A percentile compares a stretch with the other conserved stretches of the same genome.
Evolutionary conservation across 23 tunicate genomes (phyloP).

Genomic region (Diplosoma virens): DNA sequence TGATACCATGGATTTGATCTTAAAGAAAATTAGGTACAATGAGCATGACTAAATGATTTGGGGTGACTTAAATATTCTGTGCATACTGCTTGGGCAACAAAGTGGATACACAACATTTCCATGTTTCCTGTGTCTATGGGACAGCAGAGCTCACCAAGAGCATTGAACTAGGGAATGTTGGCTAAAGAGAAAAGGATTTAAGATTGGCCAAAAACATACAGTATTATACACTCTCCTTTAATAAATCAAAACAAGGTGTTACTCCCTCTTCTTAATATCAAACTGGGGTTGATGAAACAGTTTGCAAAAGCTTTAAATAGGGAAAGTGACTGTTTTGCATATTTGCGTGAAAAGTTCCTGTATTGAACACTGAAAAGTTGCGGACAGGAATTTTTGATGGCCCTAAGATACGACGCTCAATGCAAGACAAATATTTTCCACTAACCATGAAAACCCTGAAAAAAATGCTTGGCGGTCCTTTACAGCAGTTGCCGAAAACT

Average conservation of each 20-base stretch:
- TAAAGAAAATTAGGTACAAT: not conserved
- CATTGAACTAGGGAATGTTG: conserved; percentile 13
- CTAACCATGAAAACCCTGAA: not conserved
- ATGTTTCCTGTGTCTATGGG: conserved; percentile 24
- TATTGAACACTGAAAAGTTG: not conserved
- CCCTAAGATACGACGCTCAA: conserved; percentile 21
- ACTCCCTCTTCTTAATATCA: conserved; percentile 16
- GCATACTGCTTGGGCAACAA: not conserved
- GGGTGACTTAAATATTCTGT: conserved; percentile 18
- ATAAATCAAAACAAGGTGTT: not conserved
- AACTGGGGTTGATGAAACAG: conserved; percentile 33
- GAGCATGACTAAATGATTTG: conserved; percentile 17
- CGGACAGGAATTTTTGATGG: conserved; percentile 30
- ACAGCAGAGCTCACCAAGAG: conserved; percentile 8
- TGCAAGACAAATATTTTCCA: not conserved
- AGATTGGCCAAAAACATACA: conserved; percentile 25
- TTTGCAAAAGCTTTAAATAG: conserved; percentile 23
- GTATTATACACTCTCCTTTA: too few relatives aligned
- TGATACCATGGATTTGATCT: conserved; percentile 10
- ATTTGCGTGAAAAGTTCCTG: conserved; percentile 4
- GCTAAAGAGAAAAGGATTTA: conserved; percentile 5
- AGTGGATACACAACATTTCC: conserved; percentile 13
- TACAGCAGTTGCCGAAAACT: conserved; percentile 1
- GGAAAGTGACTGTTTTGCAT: conserved; percentile 13
- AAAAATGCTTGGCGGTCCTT: conserved; percentile 21